Base-by-base conservation (phyloP, 2,797 vertebrate genomes). In the Hydrocynus forskahlii region DNA sequence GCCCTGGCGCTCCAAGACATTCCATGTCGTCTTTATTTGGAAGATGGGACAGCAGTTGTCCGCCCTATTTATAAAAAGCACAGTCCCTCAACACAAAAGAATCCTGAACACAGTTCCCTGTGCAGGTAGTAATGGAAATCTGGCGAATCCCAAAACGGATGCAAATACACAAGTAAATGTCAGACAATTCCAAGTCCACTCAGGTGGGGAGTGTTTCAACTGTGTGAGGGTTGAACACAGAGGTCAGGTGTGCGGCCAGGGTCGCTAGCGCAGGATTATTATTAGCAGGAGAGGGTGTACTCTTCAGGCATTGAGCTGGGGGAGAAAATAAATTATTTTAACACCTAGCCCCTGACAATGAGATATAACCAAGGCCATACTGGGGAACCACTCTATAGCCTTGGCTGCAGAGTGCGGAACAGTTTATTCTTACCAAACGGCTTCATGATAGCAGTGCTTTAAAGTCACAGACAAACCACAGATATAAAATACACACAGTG, bases 321-420 rank as follows among this genome's bases (percentile, higher is more conserved):
- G 87, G 84, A 75, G 76, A 90, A 88, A 91, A n/a, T 91, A 90
- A 90, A 89, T 89, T 0, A 80, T 83, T 88, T 87, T 87, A 87
- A 81, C 77, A 66, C 72, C 72, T 16, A 14, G 60, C 57, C 43
- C 35, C 52, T 86, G 84, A 89, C 87, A 84, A 87, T 70, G 78
- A 88, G 52, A 82, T 88, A 87, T 71, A 81, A 78, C 67, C 75
- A 55, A 64, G 63, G 75, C 57, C 70, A 71, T 60, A 14, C 14
- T 25, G 48, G 72, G 73, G 71, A 60, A 80, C 25, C 67, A 54
- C 60, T n/a, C 40, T 62, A 64, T 50, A 23, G 5, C 38, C 72
- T 74, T 74, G 55, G 35, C 45, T 55, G 52, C 10, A 35, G 69
- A 63, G 43, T 29, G 64, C 14, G 63, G 25, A 63, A 67, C 76